Percentiles rank a stretch among this genome's conserved stretches.
Evolutionary conservation across 2,797 vertebrate genomes (phyloP).

Genomic region (Chelidonichthys spinosus): DNA sequence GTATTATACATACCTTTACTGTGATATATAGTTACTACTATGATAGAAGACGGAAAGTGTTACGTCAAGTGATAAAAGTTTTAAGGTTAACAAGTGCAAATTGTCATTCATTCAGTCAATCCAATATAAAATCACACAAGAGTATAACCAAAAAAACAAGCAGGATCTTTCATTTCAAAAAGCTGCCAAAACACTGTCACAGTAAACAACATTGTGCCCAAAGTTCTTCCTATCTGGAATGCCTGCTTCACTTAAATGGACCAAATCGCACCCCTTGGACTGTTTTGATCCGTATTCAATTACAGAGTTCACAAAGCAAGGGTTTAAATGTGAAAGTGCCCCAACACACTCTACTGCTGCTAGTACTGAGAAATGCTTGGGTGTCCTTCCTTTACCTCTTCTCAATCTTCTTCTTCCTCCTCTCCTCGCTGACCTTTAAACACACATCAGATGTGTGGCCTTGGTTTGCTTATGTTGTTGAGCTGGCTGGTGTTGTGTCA

Average conservation of each 20-base stretch:
- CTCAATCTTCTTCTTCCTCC: conserved; percentile 2
- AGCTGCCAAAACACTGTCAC: background rate
- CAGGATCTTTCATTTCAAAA: background rate
- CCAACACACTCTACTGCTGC: background rate
- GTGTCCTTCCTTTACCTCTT: background rate
- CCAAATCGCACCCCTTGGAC: background rate
- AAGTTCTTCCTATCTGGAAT: background rate
- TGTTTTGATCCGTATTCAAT: background rate
- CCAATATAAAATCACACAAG: background rate
- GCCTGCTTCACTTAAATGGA: too few species aligned
- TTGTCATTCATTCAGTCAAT: background rate
- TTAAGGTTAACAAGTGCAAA: too few species aligned
- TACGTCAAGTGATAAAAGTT: too few species aligned
- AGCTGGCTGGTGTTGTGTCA: conserved; percentile 49
- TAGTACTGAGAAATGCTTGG: background rate
- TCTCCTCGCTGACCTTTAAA: conserved; percentile 51
- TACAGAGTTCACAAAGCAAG: background rate
- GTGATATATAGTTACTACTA: too few species aligned
- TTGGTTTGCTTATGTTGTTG: conserved; percentile 50
- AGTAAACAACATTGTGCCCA: background rate
- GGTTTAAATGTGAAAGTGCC: too few species aligned
- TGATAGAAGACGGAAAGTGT: too few species aligned
- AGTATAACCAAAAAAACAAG: background rate
- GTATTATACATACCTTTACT: too few species aligned
- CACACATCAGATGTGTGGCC: conserved; percentile 72